These are phyloP conservation scores for Discoglossus pictus DNA, from an alignment of 2,797 vertebrate genomes.

Conservation along the genomic window DNA sequence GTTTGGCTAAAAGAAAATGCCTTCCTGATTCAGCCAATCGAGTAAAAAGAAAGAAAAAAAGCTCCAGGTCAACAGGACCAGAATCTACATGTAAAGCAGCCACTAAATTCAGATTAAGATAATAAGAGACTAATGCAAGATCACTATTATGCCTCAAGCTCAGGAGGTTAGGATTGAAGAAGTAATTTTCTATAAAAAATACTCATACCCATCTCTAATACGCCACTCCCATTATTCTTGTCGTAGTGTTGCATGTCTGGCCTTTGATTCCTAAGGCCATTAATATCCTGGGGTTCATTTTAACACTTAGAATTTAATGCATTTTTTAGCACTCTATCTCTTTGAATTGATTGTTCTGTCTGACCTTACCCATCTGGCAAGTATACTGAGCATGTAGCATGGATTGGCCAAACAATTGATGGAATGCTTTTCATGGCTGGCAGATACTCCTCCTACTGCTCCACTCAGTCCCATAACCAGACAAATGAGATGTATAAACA, in stretches of 20 bases:
- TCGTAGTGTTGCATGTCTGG: not conserved
- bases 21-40: too few species aligned
- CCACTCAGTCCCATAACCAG: conserved; percentile 41
- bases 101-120: too few species aligned
- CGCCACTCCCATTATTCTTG: conserved; percentile 1
- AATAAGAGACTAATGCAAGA: too few species aligned
- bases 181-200: too few species aligned
- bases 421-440: conserved; percentile 54
- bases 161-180: too few species aligned
- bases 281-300: conserved; percentile 27
- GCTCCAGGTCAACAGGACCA: too few species aligned
- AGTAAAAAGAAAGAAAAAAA: too few species aligned
- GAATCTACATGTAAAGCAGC: too few species aligned
- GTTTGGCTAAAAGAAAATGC: too few species aligned
- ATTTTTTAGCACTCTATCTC: conserved; percentile 46
- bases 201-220: too few species aligned
- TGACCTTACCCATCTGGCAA: conserved; percentile 56
- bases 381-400: conserved; percentile 45
- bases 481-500: conserved; percentile 48
- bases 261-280: conserved; percentile 19
- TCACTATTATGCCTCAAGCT: too few species aligned
- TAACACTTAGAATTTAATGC: conserved; percentile 15
- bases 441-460: conserved; percentile 47
- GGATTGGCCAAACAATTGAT: conserved; percentile 59
- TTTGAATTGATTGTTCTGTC: conserved; percentile 52